These are phyloP conservation scores for Oligia strigilis DNA, from an alignment of 2,888 invertebrate species.

Conservation along the genomic window DNA sequence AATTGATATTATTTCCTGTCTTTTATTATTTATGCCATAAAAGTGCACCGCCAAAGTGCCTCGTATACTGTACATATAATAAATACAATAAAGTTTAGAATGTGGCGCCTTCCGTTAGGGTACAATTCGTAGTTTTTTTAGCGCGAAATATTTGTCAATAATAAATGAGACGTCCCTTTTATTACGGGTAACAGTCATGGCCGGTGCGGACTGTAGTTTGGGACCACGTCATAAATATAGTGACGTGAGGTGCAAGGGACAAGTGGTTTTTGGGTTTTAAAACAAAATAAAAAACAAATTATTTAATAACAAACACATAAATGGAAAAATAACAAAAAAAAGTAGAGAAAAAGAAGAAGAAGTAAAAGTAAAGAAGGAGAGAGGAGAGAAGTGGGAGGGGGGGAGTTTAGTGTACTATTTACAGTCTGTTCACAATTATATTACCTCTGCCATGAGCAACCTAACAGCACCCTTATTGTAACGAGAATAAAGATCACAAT, in stretches of 20 bases:
- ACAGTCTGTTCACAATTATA: no score
- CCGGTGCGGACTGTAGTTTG: constrained; percentile 77
- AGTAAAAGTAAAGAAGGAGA: no score
- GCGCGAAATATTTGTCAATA: constrained; percentile 90
- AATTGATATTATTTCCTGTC: constrained; percentile 83
- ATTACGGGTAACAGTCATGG: constrained; percentile 84
- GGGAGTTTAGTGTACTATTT: no score
- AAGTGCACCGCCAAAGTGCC: constrained; percentile 81
- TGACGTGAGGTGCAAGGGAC: constrained; percentile 65
- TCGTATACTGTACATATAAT: constrained; percentile 76
- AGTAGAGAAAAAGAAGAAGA: no score
- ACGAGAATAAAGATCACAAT: no score
- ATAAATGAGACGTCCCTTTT: constrained; percentile 90
- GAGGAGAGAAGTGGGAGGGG: no score
- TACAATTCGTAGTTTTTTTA: constrained; percentile 79
- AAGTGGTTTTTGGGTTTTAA: constrained; percentile 28
- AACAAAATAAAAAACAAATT: not conserved
- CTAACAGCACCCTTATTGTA: no score
- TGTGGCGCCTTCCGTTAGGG: constrained; percentile 88
- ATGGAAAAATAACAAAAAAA: no score
- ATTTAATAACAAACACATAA: no score
- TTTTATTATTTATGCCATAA: constrained; percentile 74
- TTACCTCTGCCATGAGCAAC: no score
- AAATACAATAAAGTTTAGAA: constrained; percentile 84
- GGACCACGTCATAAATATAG: constrained; percentile 82